Conservation (phyloP, 2,113 vertebrate genomes). For the Leptosomus discolor region DNA sequence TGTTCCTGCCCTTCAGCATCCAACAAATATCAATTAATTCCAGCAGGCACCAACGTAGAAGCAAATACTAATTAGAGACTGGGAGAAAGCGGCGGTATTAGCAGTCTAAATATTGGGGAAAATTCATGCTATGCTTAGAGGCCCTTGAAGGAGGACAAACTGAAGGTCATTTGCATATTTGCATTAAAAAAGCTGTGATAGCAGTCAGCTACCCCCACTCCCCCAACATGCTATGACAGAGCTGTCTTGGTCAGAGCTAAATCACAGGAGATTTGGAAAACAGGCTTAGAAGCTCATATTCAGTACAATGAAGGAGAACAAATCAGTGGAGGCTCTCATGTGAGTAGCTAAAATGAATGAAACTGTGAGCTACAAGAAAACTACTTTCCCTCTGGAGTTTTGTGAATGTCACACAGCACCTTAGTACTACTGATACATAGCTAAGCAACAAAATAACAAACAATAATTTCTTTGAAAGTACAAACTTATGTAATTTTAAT, state of each 20-base stretch:
- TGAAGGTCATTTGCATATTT: constrained; percentile 45
- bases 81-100: constrained; percentile 8
- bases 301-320: background rate
- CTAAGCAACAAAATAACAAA: background rate
- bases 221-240: background rate
- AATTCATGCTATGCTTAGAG: constrained; percentile 3
- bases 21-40: constrained; percentile 55
- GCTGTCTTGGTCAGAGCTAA: background rate
- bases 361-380: background rate
- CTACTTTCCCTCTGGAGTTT: background rate
- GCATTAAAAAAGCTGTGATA: background rate
- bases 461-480: background rate
- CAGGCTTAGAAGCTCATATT: background rate
- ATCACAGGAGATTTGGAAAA: background rate
- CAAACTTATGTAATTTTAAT: background rate
- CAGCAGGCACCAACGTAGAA: constrained; percentile 17
- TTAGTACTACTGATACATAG: background rate
- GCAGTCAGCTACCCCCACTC: background rate
- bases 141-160: constrained; percentile 20
- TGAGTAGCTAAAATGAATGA: background rate
- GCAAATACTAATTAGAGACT: constrained; percentile 30
- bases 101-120: constrained; percentile 6
- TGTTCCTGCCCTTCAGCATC: constrained; percentile 51
- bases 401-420: background rate
- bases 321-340: background rate